A percentile compares a stretch with the other conserved stretches of the same genome.
phyloP scores from a whole-genome alignment of 2,797 vertebrate species.

The Falco rusticolus region DNA sequence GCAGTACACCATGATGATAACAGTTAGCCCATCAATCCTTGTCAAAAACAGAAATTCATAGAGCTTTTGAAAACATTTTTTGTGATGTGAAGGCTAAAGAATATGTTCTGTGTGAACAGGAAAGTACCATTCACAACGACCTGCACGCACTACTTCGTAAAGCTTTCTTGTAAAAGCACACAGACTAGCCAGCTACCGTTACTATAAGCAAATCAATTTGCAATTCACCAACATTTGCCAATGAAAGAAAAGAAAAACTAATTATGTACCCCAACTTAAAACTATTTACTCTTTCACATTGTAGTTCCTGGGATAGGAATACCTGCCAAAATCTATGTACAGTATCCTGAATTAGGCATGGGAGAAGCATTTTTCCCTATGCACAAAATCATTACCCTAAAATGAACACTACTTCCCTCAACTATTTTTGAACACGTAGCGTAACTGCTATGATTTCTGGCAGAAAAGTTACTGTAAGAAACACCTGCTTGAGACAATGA shows the following conservation, averaged over 20 bases:
- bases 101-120: not conserved
- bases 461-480: not conserved
- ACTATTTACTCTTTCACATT: not conserved
- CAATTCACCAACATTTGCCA: not conserved
- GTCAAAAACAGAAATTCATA: conserved; percentile 36
- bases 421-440: not conserved
- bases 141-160: fast-evolving
- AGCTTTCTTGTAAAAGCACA: not conserved
- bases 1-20: not conserved
- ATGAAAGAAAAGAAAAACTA: not conserved
- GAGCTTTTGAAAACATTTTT: conserved; percentile 41
- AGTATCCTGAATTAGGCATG: not conserved
- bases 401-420: not conserved
- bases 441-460: not conserved
- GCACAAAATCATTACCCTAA: not conserved
- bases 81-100: not conserved
- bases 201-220: not conserved
- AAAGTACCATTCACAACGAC: not conserved
- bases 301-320: not conserved
- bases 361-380: not conserved
- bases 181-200: not conserved
- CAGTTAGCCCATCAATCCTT: conserved; percentile 31
- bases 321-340: not conserved
- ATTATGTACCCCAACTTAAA: not conserved
- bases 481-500: not conserved